Conservation (phyloP, 1,140 invertebrate genomes). For the Ceratina australensis region DNA sequence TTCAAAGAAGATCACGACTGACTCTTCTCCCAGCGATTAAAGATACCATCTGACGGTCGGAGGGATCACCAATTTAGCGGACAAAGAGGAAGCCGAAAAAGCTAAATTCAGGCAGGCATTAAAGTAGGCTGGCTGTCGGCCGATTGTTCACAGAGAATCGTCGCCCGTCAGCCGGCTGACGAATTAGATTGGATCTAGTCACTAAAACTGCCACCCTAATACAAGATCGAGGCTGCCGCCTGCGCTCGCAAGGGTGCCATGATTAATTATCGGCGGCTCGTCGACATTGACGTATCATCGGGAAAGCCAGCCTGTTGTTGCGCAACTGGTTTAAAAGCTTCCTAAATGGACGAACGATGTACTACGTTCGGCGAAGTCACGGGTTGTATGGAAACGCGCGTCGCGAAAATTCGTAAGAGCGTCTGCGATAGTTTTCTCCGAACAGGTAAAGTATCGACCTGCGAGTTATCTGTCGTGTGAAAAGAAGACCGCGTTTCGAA, state of each 20-base stretch:
- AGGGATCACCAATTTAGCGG: not conserved
- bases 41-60: not conserved
- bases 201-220: slow-evolving; percentile 48
- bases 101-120: not conserved
- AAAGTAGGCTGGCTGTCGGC: slow-evolving; percentile 4
- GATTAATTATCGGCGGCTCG: slow-evolving; percentile 48
- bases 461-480: slow-evolving; percentile 7
- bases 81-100: slow-evolving; percentile 6
- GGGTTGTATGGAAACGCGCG: not conserved
- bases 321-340: not conserved
- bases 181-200: slow-evolving; percentile 49
- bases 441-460: not conserved
- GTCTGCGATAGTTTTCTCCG: too few species aligned
- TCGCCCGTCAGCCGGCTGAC: slow-evolving; percentile 28
- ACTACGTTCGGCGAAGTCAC: not conserved
- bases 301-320: not conserved
- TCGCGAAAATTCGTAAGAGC: not conserved
- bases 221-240: slow-evolving; percentile 28
- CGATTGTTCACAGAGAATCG: slow-evolving; percentile 25
- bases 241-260: slow-evolving; percentile 29
- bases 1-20: too few species aligned
- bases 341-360: slow-evolving; percentile 17
- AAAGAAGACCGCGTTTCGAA: slow-evolving; percentile 8
- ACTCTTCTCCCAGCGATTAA: too few species aligned
- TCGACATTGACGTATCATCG: slow-evolving; percentile 20